Conservation (phyloP, 2,888 invertebrate species). For the Eugnorisma glareosa region DNA sequence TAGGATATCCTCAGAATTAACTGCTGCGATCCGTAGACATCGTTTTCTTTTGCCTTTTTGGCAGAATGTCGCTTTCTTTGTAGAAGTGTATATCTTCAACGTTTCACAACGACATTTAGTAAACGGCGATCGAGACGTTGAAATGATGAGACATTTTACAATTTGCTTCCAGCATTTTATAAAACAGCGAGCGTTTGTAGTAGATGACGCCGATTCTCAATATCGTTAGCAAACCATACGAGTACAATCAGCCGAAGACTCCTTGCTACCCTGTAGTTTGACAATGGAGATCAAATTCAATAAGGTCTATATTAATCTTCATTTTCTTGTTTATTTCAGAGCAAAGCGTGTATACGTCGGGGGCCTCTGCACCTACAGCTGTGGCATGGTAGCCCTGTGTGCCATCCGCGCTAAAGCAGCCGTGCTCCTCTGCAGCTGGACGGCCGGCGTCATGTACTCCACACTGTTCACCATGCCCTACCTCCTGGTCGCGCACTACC, state of each 20-base stretch:
- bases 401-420: constrained; percentile 93
- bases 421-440: constrained; percentile 97
- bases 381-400: constrained; percentile 97
- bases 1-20: no score
- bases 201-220: background rate
- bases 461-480: constrained; percentile 99
- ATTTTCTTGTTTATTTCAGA: constrained; percentile 88
- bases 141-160: background rate
- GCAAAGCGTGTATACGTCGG: constrained; percentile 96
- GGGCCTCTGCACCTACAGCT: constrained; percentile 96
- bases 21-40: no score
- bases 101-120: background rate
- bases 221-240: background rate
- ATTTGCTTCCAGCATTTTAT: background rate
- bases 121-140: background rate
- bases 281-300: background rate
- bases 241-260: background rate
- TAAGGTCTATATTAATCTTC: background rate
- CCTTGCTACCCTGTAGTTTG: background rate
- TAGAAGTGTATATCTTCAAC: background rate
- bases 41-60: background rate
- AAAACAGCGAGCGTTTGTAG: background rate
- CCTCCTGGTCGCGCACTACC: constrained; percentile 97
- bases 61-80: background rate
- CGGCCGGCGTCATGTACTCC: constrained; percentile 99